Percentiles rank a stretch among this genome's conserved stretches.
phyloP scores from a whole-genome alignment of 2,797 vertebrate genomes.

The Gymnocypris eckloni region DNA sequence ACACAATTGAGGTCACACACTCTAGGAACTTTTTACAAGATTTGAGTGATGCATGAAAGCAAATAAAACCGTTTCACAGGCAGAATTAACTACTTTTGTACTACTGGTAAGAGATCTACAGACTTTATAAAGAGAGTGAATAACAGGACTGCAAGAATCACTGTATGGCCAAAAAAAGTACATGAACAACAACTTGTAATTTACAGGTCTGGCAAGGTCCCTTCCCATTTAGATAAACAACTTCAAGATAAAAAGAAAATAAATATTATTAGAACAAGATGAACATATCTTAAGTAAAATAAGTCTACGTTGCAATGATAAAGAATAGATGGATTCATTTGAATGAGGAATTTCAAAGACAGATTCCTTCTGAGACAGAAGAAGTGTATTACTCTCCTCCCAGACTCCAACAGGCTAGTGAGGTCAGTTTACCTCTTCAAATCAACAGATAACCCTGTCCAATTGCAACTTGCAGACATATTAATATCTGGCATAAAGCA shows the following conservation, averaged over 20 bases:
- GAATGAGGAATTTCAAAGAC: neutral
- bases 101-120: neutral
- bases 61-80: neutral
- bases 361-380: constrained; percentile 10
- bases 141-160: neutral
- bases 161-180: neutral
- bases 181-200: neutral
- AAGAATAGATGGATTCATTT: constrained; percentile 25
- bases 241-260: neutral
- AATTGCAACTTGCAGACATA: constrained; percentile 13
- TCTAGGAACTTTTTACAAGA: neutral
- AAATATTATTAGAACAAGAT: constrained; percentile 5
- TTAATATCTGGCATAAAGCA: neutral
- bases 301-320: neutral
- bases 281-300: neutral
- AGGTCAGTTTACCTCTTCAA: constrained; percentile 7
- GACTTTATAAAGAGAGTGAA: neutral
- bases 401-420: neutral
- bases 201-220: neutral
- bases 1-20: constrained; percentile 18
- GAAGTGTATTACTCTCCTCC: neutral
- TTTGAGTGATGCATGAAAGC: constrained; percentile 10
- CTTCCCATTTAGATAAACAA: neutral
- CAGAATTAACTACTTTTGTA: neutral
- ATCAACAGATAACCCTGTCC: constrained; percentile 9